Base-by-base conservation (phyloP, 2,797 vertebrate genomes). In the Pseudopleuronectes americanus region DNA sequence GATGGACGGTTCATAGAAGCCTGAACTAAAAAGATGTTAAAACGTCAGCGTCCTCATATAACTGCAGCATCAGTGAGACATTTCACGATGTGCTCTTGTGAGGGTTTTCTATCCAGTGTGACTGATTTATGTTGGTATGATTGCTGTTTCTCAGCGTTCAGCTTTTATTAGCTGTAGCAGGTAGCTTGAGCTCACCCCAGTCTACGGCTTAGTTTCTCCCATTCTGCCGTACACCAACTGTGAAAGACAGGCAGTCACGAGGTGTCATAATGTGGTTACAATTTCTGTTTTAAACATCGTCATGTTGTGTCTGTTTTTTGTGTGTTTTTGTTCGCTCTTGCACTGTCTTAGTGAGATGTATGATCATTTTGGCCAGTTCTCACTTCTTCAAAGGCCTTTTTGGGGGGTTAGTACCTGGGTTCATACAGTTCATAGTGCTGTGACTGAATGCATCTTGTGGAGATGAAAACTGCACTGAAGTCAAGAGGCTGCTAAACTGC, bases 111-210 rank as follows among this genome's bases (percentile, higher is more conserved):
- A 21, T 24, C 33, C 64, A 8, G 8, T 17, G 2, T 33, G 51
- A 64, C 28, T 70, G 64, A 79, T 76, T 61, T 66, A 68, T 76
- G 33, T 45, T 70, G 45, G 48, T 17, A 5, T 38, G 33, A 38
- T 67, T 51, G 52, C 56, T 23, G 17, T 47, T 52, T 59, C 51
- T 64, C 63, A 56, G 41, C 33, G 33, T 47, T 68, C 48, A 5
- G 24, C 22, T 80, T 76, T 70, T 71, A 65, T 68, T 60, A 51
- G 17, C n/a, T 52, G 49, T 17, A 38, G 41, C 66, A 10, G 54
- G 10, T 68, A 68, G 57, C 66, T 53, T 68, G 55, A 78, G 79
- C 63, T 62, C 68, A 76, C 62, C 71, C 58, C 45, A 22, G 33
- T 66, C 26, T 24, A 28, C 12, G 22, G 36, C 58, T 60, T 48